Percentiles rank a stretch among this genome's conserved stretches.
These are phyloP conservation scores for Siniperca undulata DNA, from an alignment of 2,797 vertebrate species.

Conservation along the genomic window DNA sequence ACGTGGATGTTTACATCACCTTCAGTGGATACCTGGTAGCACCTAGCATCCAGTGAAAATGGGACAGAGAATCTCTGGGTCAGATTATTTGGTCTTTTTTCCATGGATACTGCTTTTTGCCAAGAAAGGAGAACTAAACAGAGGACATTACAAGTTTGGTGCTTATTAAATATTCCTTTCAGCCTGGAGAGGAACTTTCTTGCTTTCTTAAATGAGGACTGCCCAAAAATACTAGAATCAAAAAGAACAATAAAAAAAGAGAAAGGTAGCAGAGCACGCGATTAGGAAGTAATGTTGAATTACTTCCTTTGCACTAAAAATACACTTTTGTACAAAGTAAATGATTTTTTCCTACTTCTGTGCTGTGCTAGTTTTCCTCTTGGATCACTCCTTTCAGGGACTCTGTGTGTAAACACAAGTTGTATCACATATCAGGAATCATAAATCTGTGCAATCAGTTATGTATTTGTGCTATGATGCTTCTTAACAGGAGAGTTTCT, in stretches of 20 bases:
- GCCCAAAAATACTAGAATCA: slow-evolving; percentile 8
- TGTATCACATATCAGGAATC: slow-evolving; percentile 33
- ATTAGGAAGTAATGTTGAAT: slow-evolving; percentile 32
- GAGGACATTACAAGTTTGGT: slow-evolving; percentile 43
- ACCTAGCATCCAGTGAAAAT: slow-evolving; percentile 74
- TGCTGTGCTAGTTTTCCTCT: slow-evolving; percentile 21
- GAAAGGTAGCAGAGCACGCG: slow-evolving; percentile 16
- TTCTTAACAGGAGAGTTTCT: slow-evolving; percentile 12
- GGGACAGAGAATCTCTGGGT: background rate
- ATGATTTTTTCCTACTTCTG: slow-evolving; percentile 15
- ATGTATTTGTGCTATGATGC: background rate
- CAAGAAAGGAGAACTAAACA: slow-evolving; percentile 14
- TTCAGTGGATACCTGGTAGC: slow-evolving; percentile 94
- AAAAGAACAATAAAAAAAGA: slow-evolving; percentile 13
- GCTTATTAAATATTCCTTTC: slow-evolving; percentile 43
- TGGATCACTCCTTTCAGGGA: slow-evolving; percentile 46
- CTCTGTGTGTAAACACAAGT: slow-evolving; percentile 22
- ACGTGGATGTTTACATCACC: slow-evolving; percentile 94
- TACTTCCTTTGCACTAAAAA: slow-evolving; percentile 54
- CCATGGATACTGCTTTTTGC: slow-evolving; percentile 26
- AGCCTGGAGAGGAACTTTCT: slow-evolving; percentile 27
- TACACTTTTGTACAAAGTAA: slow-evolving; percentile 42
- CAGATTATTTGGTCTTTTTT: slow-evolving; percentile 8
- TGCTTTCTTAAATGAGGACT: slow-evolving; percentile 14
- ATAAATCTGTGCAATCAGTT: slow-evolving; percentile 39